Evolutionary conservation across 1,140 invertebrate species (phyloP).

Genomic region (Sminthurides bifidus): DNA sequence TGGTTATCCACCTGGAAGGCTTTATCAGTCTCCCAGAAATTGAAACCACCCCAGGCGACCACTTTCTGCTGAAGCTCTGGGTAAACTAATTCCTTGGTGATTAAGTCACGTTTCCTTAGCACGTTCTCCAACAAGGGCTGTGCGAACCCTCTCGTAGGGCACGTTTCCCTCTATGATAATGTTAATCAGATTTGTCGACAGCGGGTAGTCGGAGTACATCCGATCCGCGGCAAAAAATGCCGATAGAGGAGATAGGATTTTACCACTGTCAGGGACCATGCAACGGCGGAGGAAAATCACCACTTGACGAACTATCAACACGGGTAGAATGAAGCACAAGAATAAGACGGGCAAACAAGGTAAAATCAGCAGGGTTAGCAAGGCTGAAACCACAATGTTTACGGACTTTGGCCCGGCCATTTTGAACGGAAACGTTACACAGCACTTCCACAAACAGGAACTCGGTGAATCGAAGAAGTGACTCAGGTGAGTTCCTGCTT

Average conservation of each 20-base stretch:
- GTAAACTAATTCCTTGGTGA: conserved; percentile 8
- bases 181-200: background rate
- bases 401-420: too few species aligned
- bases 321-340: too few species aligned
- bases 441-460: too few species aligned
- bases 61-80: conserved; percentile 8
- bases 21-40: conserved; percentile 15
- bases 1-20: conserved; percentile 14
- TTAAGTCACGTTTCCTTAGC: too few species aligned
- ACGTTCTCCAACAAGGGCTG: background rate
- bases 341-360: too few species aligned
- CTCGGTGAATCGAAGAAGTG: too few species aligned
- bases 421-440: too few species aligned
- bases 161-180: background rate
- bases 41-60: conserved; percentile 1
- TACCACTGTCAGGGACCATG: background rate
- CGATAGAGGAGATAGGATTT: background rate
- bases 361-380: too few species aligned
- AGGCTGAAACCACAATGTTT: too few species aligned
- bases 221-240: background rate
- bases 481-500: too few species aligned
- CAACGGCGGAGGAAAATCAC: background rate
- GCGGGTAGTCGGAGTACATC: background rate
- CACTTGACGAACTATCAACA: background rate
- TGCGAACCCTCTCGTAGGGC: background rate